These are phyloP conservation scores for Erebia ligea DNA, from an alignment of 2,888 invertebrate genomes.

Conservation along the genomic window DNA sequence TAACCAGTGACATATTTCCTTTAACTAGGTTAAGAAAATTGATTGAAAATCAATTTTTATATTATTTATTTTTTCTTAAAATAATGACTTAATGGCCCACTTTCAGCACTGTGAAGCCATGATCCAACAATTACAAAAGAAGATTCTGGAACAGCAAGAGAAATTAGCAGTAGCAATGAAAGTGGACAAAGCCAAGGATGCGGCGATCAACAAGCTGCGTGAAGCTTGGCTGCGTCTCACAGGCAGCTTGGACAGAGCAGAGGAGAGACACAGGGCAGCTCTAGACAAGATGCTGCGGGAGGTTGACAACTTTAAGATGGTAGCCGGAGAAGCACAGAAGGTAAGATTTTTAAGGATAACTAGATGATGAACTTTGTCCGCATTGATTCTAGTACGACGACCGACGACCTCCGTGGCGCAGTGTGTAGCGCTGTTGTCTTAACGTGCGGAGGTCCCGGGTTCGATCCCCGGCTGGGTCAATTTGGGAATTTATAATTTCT, in stretches of 20 bases:
- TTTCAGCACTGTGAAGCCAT: conserved; percentile 89
- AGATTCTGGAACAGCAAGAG: conserved; percentile 90
- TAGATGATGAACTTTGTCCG: background rate
- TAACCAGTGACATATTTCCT: too few relatives aligned
- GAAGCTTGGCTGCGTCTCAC: conserved; percentile 84
- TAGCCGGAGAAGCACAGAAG: conserved; percentile 76
- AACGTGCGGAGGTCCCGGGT: too few relatives aligned
- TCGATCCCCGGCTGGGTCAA: too few relatives aligned
- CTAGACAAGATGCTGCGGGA: conserved; percentile 77
- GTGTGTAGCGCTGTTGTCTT: too few relatives aligned
- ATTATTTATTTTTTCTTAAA: too few relatives aligned
- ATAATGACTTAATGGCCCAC: conserved; percentile 9
- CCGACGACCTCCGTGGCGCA: too few relatives aligned
- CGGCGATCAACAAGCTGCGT: conserved; percentile 85
- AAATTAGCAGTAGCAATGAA: conserved; percentile 90
- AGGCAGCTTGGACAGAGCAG: conserved; percentile 68
- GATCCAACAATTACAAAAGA: conserved; percentile 89
- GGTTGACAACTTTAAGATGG: conserved; percentile 73
- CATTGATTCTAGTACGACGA: background rate
- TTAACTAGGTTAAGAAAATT: too few relatives aligned
- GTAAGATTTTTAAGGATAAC: conserved; percentile 40
- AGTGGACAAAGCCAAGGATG: conserved; percentile 90
- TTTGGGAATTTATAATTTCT: too few relatives aligned
- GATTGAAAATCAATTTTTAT: too few relatives aligned
- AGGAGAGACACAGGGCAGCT: conserved; percentile 75